phyloP scores from a whole-genome alignment of 2,113 vertebrate species.

The Chrysochloris asiatica region DNA sequence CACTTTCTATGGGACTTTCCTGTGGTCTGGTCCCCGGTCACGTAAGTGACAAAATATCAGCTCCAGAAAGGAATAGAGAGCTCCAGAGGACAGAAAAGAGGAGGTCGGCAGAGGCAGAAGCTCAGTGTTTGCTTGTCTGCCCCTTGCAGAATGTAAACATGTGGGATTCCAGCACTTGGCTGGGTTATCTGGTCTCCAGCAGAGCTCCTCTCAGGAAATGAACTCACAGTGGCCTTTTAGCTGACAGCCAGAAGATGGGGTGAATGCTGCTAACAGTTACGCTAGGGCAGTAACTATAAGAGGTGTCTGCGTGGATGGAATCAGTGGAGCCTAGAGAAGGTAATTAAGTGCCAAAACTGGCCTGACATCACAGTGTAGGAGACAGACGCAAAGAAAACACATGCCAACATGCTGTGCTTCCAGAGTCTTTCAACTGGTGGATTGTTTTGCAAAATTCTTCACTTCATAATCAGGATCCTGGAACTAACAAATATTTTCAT shows the following conservation, averaged over 20 bases:
- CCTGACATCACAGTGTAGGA: neutral
- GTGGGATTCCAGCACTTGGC: neutral
- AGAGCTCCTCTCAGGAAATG: constrained; percentile 23
- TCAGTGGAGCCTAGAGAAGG: neutral
- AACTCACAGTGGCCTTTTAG: constrained; percentile 62
- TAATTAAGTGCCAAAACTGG: neutral
- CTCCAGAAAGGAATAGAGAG: neutral
- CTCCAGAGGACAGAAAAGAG: neutral
- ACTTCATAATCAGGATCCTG: neutral
- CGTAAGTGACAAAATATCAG: constrained; percentile 29
- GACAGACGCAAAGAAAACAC: neutral
- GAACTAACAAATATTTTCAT: neutral
- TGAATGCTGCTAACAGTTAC: neutral
- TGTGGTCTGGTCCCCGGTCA: neutral
- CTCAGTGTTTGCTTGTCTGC: neutral
- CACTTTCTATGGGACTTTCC: neutral
- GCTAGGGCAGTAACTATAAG: neutral
- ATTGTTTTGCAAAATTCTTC: constrained; percentile 29
- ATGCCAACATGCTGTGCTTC: neutral
- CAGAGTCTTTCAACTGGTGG: neutral
- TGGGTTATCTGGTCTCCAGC: constrained; percentile 12
- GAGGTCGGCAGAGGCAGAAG: neutral
- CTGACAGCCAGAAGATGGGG: constrained; percentile 39
- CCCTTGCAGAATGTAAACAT: constrained; percentile 43
- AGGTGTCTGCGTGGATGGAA: neutral